Evolutionary conservation across 2,888 invertebrate species (phyloP).

Genomic region (Tachina lurida): DNA sequence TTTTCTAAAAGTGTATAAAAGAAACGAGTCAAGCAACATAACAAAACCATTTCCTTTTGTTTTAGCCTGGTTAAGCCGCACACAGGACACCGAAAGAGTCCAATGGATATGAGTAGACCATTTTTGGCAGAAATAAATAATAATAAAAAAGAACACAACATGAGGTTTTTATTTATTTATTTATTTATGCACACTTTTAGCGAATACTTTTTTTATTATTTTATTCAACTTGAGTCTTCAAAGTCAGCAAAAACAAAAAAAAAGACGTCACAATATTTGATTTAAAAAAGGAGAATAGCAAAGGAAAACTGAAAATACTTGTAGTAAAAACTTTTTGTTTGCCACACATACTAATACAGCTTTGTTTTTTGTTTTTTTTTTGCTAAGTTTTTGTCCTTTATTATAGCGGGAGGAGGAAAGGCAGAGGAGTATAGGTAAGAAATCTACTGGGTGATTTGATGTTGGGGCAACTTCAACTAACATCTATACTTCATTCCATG

Average conservation of each 20-base stretch:
- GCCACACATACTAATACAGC: not conserved
- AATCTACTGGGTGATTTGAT: conserved; percentile 52
- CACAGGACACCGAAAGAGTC: conserved; percentile 40
- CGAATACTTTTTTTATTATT: conserved; percentile 14
- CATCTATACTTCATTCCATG: conserved; percentile 34
- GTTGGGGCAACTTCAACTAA: conserved; percentile 55
- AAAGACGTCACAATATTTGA: conserved; percentile 60
- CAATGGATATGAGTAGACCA: conserved; percentile 20
- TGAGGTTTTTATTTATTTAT: conserved; percentile 64
- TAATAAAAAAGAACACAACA: conserved; percentile 15
- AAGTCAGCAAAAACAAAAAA: conserved; percentile 21
- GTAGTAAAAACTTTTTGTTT: conserved; percentile 41
- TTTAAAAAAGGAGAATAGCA: conserved; percentile 24
- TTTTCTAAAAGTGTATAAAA: conserved; percentile 19
- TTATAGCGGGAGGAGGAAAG: not conserved
- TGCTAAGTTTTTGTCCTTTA: conserved; percentile 19
- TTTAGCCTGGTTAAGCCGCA: conserved; percentile 46
- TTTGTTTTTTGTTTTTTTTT: not conserved
- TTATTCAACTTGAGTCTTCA: conserved; percentile 28
- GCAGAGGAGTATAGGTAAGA: not conserved
- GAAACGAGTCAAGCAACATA: conserved; percentile 49
- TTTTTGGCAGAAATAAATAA: conserved; percentile 11
- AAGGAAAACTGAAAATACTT: conserved; percentile 39
- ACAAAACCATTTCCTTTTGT: conserved; percentile 51
- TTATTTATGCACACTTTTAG: conserved; percentile 67